A percentile compares a stretch with the other conserved stretches of the same genome.
Conservation (phyloP, 1,140 invertebrate species). For the Achroia grisella region DNA sequence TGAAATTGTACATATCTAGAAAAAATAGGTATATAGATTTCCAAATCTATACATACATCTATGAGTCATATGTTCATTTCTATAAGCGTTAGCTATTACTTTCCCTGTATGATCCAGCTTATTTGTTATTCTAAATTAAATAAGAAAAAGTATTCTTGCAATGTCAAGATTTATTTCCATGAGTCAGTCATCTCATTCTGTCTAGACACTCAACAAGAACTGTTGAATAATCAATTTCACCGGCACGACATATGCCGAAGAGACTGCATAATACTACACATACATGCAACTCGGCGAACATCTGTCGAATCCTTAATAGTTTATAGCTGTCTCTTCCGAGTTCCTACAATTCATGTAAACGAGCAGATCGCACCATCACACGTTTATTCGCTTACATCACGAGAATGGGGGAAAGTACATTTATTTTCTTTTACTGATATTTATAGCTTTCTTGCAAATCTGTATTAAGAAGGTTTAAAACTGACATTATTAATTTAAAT, state of each 20-base stretch:
- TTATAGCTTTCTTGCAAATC: neutral
- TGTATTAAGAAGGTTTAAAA: conserved; percentile 4
- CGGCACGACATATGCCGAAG: neutral
- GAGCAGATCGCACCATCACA: conserved; percentile 43
- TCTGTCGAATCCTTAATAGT: conserved; percentile 44
- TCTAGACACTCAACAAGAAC: neutral
- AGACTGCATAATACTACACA: neutral
- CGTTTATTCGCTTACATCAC: conserved; percentile 39
- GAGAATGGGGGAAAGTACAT: conserved; percentile 42
- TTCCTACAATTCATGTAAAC: conserved; percentile 46
- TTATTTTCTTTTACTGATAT: conserved; percentile 21
- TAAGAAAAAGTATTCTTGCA: too few species aligned
- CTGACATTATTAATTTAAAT: neutral
- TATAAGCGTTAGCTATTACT: too few species aligned
- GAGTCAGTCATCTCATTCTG: too few species aligned
- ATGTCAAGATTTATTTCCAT: too few species aligned
- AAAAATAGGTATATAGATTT: too few species aligned
- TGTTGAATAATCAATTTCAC: conserved; percentile 14
- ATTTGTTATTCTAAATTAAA: too few species aligned
- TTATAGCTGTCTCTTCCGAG: conserved; percentile 13
- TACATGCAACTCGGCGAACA: conserved; percentile 1
- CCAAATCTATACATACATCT: too few species aligned
- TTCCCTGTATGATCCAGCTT: too few species aligned
- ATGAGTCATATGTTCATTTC: too few species aligned
- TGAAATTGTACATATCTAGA: too few species aligned